Evolutionary conservation across 2,888 invertebrate genomes (phyloP).

Genomic region (Lottia scabra): DNA sequence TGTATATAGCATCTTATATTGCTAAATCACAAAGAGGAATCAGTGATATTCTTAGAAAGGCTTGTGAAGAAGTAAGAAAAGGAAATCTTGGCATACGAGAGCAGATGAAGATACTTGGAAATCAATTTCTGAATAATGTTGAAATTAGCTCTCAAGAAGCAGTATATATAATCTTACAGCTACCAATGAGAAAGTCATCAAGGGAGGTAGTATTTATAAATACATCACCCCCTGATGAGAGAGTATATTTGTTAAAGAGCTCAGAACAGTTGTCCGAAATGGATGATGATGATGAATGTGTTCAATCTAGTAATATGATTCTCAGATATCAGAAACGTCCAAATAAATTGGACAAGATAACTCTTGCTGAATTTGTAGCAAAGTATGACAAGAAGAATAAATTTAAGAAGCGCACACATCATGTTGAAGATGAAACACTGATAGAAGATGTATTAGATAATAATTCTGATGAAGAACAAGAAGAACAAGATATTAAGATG

Average conservation of each 20-base stretch:
- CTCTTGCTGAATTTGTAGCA: not conserved
- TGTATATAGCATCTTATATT: constrained; percentile 36
- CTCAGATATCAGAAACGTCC: constrained; percentile 27
- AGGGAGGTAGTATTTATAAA: constrained; percentile 38
- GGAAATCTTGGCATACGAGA: constrained; percentile 22
- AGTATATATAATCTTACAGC: constrained; percentile 23
- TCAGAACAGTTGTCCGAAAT: constrained; percentile 32
- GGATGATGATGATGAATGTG: constrained; percentile 31
- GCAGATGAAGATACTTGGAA: constrained; percentile 37
- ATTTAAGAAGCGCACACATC: not conserved
- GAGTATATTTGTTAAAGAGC: constrained; percentile 50
- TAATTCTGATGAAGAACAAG: not conserved
- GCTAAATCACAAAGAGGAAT: constrained; percentile 40
- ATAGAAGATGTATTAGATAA: not conserved
- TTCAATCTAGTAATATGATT: constrained; percentile 28
- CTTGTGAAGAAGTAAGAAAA: constrained; percentile 29
- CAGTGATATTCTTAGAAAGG: constrained; percentile 34
- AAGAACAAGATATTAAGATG: not conserved
- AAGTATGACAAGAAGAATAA: not conserved
- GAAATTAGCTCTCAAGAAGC: constrained; percentile 49
- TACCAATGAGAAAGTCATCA: constrained; percentile 38
- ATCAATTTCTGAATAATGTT: constrained; percentile 19
- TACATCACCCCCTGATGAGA: constrained; percentile 41
- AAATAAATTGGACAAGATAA: not conserved
- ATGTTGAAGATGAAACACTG: not conserved